Base-by-base conservation (phyloP, 2,797 vertebrate species). In the Poecile montanus region DNA sequence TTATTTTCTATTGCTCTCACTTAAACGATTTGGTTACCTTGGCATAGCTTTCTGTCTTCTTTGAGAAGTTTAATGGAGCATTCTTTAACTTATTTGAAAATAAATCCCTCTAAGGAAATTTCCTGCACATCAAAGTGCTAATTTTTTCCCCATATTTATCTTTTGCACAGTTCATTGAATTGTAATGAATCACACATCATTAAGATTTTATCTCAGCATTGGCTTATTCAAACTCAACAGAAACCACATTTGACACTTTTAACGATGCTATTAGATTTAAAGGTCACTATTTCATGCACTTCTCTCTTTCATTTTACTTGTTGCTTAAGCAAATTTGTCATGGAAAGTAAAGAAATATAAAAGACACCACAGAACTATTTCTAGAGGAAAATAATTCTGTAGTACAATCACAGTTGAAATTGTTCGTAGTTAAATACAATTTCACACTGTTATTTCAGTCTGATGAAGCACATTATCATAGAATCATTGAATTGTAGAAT, bases 81-180 rank as follows among this genome's bases (percentile, higher is more conserved):
- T 89, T 87, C 53, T 79, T 93, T 70, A 85, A 53, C 26, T 60
- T 74, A 61, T 25, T 91, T 89, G 51, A 89, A 92, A 73, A 91
- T 22, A 76, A 91, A 89, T 76, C 12, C 56, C 29, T 85, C 53
- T 50, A 40, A 91, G 45, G 68, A 94, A 61, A 45, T 60, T 85
- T 61, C 7, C 38, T 67, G 53, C 36, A 70, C 8, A 68, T 61
- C 25, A 32, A 79, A 92, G 32, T 73, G 29, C 63, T 81, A 58
- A 26, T 1, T 89, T 93, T 88, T 57, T 22, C 13, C 51, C 38
- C 16, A n/a, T 82, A 79, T 91, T 92, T 70, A 27, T 82, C 56
- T 83, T 91, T 56, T 88, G 42, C 10, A 11, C 54, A 58, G 58
- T 87, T 84, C 63, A 73, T 50, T 86, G 77, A 94, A 44, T 82